Base-by-base conservation (phyloP, 2,113 vertebrate genomes). In the Trinectes maculatus region DNA sequence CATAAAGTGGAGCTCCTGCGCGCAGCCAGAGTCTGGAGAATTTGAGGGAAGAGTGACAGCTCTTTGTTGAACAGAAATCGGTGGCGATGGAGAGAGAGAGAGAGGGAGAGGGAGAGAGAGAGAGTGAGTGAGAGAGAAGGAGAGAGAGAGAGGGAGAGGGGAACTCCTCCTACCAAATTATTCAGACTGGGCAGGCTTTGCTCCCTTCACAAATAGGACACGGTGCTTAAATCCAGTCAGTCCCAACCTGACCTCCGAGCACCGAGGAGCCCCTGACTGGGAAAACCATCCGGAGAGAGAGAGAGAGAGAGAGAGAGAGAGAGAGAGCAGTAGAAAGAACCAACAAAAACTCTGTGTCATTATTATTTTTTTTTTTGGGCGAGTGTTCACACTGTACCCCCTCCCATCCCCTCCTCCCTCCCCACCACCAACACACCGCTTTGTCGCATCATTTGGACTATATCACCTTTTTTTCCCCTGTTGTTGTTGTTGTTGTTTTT, bases 151-250 rank as follows among this genome's bases (percentile, higher is more conserved):
- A 60, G 93, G 86, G 92, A 92, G 90, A 71, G 91, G 91, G 94
- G 86, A 89, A 95, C 97, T 96, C 96, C 96, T 98, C 97, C 96
- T 96, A 94, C 97, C 94, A 94, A 95, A 96, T 96, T 95, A 98
- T 95, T 95, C 96, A 93, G 94, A 95, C 96, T 96, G 96, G 96
- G 96, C 94, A 96, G 96, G 95, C 95, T 93, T 93, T 95, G 93
- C 91, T 93, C 94, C 93, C 93, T 92, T 93, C 94, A 96, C 96
- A 98, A 96, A 97, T 97, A 96, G 95, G 94, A 95, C 96, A 89
- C 94, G 91, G 95, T 94, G 92, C 91, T 89, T 86, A 92, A 92
- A 93, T 93, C 91, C 92, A 91, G 93, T 93, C 96, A 97, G 95
- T 96, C 95, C 94, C 95, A 94, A 94, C 92, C 93, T 95, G 93